Base-by-base conservation (phyloP, 2,113 vertebrate species). In the Nansenia antarctica region DNA sequence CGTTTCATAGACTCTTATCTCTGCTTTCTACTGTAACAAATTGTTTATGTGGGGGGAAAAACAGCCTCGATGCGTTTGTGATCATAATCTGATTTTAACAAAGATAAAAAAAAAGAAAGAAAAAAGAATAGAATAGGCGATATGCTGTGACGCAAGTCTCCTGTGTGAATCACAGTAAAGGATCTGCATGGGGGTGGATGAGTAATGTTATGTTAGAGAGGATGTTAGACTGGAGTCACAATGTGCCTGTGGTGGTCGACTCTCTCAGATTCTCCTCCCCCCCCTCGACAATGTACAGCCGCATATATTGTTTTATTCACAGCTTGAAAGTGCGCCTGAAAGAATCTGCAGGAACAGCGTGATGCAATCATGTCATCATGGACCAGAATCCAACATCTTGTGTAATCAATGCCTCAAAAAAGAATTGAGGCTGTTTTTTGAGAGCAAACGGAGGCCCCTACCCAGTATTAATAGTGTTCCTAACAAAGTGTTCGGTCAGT, bases 181-280 rank as follows among this genome's bases (percentile, higher is more conserved):
- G 86, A 85, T 86, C 80, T 79, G 84, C 76, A 82, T 2, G 71
- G 67, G 78, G 83, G 76, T 73, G 83, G 82, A 82, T 90, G 89
- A 88, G 74, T 86, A 86, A 90, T 84, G 72, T 69, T 64, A 12
- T 76, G 77, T 80, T 89, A 55, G 26, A 31, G 55, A 57, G 14
- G 9, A 30, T 62, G 55, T n/a, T 2, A 30, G 15, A 8, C 8
- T 58, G 27, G 53, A 30, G 29, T 58, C 63, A 67, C 61, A 78
- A 57, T 77, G n/a, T n/a, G n/a, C n/a, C n/a, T n/a, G n/a, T 79
- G 47, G 58, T 63, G 59, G 24, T 58, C 6, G 60, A 20, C 63
- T 72, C 64, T 42, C 55, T 55, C 39, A 5, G 15, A 42, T 5
- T 7, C 27, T 52, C 62, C 14, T 31, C 35, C 11, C 60, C 27